Conservation (phyloP, 2,797 vertebrate genomes). For the Coendou prehensilis region DNA sequence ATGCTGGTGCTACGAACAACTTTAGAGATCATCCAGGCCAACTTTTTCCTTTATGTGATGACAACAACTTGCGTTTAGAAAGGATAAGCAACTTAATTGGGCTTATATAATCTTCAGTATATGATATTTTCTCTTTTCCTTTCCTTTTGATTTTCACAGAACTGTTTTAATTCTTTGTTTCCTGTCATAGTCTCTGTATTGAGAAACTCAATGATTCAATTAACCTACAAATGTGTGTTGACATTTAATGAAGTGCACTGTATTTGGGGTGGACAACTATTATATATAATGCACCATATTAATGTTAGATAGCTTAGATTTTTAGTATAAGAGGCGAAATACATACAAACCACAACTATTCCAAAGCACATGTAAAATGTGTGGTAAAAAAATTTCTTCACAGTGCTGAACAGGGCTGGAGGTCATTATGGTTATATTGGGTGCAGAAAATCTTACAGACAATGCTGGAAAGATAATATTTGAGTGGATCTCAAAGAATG, state of each 20-base stretch:
- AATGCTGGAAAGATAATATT: background rate
- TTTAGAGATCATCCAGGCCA: conserved; percentile 15
- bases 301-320: background rate
- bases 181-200: background rate
- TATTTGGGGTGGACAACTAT: background rate
- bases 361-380: background rate
- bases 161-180: background rate
- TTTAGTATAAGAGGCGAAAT: background rate
- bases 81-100: conserved; percentile 10
- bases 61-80: conserved; percentile 4
- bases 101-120: background rate
- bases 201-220: conserved; percentile 28
- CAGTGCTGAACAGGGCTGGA: background rate
- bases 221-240: background rate
- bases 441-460: background rate
- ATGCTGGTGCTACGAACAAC: background rate
- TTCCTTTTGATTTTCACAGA: background rate
- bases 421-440: background rate
- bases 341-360: background rate
- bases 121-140: background rate
- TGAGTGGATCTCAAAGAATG: background rate
- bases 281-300: background rate
- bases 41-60: conserved; percentile 43
- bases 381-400: background rate
- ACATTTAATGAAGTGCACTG: background rate